Percentiles rank a stretch among this genome's conserved stretches.
These are phyloP conservation scores for Acanthopagrus latus DNA, from an alignment of 2,797 vertebrate species.

Conservation along the genomic window DNA sequence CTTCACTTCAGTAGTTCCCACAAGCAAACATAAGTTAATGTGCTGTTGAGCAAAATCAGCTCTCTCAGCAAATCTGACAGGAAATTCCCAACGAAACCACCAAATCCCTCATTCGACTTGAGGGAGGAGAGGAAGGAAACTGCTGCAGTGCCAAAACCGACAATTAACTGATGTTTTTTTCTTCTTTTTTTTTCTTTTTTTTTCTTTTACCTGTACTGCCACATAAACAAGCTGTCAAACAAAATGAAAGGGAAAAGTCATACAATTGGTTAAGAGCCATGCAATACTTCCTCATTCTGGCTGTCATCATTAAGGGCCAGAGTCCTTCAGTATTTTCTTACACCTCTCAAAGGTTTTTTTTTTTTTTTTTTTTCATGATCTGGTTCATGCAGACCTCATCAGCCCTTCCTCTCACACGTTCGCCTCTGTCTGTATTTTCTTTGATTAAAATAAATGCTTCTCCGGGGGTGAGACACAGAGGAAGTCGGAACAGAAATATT, in stretches of 20 bases:
- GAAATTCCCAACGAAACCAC: slow-evolving; percentile 70
- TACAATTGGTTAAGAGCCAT: slow-evolving; percentile 43
- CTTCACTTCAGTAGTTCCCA: slow-evolving; percentile 43
- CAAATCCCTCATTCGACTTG: slow-evolving; percentile 66
- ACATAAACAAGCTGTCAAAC: slow-evolving; percentile 53
- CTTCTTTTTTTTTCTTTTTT: slow-evolving; percentile 5
- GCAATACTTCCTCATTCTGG: slow-evolving; percentile 57
- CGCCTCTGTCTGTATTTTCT: slow-evolving; percentile 56
- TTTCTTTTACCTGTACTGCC: slow-evolving; percentile 31
- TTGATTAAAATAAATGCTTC: slow-evolving; percentile 65
- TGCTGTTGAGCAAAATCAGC: slow-evolving; percentile 52
- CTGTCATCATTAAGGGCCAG: slow-evolving; percentile 38
- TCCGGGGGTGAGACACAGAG: slow-evolving; percentile 10
- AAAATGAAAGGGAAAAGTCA: slow-evolving; percentile 59
- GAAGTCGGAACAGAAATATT: slow-evolving; percentile 5
- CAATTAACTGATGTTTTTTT: slow-evolving; percentile 62
- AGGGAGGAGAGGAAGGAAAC: slow-evolving; percentile 67
- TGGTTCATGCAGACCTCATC: slow-evolving; percentile 23
- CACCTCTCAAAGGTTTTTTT: slow-evolving; percentile 47
- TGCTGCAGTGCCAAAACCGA: slow-evolving; percentile 55
- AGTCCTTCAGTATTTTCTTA: slow-evolving; percentile 50
- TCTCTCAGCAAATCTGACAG: slow-evolving; percentile 62
- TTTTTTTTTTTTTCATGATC: slow-evolving; percentile 45
- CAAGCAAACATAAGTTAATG: slow-evolving; percentile 54
- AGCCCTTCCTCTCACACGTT: slow-evolving; percentile 20